These are phyloP conservation scores for Cheilosia vulpina DNA, from an alignment of 2,888 invertebrate genomes.

Conservation along the genomic window DNA sequence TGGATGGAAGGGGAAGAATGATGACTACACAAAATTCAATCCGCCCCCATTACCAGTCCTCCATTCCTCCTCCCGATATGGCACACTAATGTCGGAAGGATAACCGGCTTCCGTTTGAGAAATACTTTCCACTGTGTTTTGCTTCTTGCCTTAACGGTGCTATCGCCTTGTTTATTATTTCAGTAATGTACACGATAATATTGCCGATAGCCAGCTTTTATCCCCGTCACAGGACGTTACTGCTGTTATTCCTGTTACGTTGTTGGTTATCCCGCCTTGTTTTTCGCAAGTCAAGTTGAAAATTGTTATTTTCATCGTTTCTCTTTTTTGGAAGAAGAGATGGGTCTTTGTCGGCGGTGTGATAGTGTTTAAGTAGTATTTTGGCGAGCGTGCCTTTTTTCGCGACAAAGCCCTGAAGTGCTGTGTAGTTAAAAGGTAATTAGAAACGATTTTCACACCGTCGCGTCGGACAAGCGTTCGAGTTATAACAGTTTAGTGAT, in stretches of 20 bases:
- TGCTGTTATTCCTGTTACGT: constrained; percentile 13
- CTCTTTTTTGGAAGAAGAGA: background rate
- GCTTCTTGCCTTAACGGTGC: constrained; percentile 47
- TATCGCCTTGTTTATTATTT: constrained; percentile 67
- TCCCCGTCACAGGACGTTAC: constrained; percentile 35
- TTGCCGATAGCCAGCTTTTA: constrained; percentile 51
- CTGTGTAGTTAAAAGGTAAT: no score
- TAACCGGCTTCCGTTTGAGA: constrained; percentile 39
- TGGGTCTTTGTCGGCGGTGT: constrained; percentile 7
- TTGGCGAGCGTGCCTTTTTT: background rate
- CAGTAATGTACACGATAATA: constrained; percentile 61
- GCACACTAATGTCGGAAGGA: constrained; percentile 56
- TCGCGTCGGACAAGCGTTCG: no score
- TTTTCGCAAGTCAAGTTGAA: constrained; percentile 35
- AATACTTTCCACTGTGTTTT: constrained; percentile 33
- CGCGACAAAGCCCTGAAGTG: no score
- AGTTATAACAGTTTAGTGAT: no score
- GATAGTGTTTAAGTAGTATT: constrained; percentile 14
- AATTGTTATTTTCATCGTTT: constrained; percentile 37
- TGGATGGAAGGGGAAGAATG: constrained; percentile 26
- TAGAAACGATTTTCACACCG: no score
- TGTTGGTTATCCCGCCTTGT: constrained; percentile 11
- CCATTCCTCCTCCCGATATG: background rate
- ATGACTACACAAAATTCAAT: constrained; percentile 56
- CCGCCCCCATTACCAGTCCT: constrained; percentile 39